Evolutionary conservation across 2,797 vertebrate species (phyloP).

Genomic region (Danio jaintianensis): DNA sequence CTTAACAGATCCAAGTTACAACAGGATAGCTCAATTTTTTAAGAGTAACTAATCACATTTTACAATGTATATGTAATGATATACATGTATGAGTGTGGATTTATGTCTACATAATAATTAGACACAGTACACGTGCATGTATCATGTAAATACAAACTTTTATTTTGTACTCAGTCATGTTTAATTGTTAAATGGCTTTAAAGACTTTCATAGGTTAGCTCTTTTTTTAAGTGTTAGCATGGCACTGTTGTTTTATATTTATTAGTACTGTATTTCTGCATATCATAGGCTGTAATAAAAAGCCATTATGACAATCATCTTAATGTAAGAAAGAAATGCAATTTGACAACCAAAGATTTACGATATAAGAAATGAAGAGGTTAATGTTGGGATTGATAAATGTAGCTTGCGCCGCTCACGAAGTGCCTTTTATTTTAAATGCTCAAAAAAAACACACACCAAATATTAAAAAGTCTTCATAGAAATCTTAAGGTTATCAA

Average conservation of each 20-base stretch:
- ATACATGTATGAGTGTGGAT: too few relatives aligned
- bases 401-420: slow-evolving; percentile 24
- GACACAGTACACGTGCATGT: too few relatives aligned
- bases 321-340: slow-evolving; percentile 47
- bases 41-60: too few relatives aligned
- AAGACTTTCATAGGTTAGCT: slow-evolving; percentile 28
- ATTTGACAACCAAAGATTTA: slow-evolving; percentile 68
- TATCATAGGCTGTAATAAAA: slow-evolving; percentile 57
- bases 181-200: too few relatives aligned
- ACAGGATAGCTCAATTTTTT: too few relatives aligned
- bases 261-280: slow-evolving; percentile 40
- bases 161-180: too few relatives aligned
- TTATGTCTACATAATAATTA: too few relatives aligned
- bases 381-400: slow-evolving; percentile 10
- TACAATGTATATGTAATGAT: too few relatives aligned
- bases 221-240: slow-evolving; percentile 59
- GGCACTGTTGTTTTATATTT: slow-evolving; percentile 45
- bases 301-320: slow-evolving; percentile 74
- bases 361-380: slow-evolving; percentile 52
- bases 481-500: slow-evolving; percentile 20
- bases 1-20: too few relatives aligned
- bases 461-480: neutral
- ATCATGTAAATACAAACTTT: too few relatives aligned
- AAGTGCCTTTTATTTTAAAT: neutral
- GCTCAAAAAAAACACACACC: too few relatives aligned